Evolutionary conservation across 1,140 invertebrate genomes (phyloP), one percentile per base, ranked within the genome.

Genomic region (Elymnias hypermnestra): DNA sequence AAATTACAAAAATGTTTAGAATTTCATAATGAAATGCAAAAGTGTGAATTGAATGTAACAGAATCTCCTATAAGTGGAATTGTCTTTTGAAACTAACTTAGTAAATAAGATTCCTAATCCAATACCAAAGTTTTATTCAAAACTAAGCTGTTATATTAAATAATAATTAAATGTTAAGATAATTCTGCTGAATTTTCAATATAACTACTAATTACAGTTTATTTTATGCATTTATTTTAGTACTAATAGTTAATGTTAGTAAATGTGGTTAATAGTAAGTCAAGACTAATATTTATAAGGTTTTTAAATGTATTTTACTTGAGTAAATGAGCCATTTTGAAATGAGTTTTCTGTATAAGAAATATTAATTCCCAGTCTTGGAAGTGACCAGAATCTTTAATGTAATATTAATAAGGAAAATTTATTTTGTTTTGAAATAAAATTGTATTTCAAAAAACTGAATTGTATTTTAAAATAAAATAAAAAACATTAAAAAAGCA

Each of bases 101-200:
- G 10, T 12, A 13, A 25, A 25, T 37, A 45, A 45, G 8, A 45
- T 9, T 21, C 15, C 33, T 45, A 29, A 29, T 45, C 25, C 12
- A 22, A 46, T 46, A 39, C 44, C 44, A 46, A 46, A 46, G 44
- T 46, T 46, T 19, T 38, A 38, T 31, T 7, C 8, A 17, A 41
- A 29, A 18, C 28, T n/a, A 41, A 41, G 26, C 15, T 10, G 14
- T 28, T 19, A 13, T 38, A 29, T 44, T 15, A 28, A 2, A 8
- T 3, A 25, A 25, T 25, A 25, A 2, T 8, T 25, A 25, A 9
- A 9, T 7, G 3, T 26, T 7, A 26, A 26, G 26, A 29, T 3
- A 29, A 8, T 3, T 25, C 1, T 12, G 13, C 13, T 29, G 2
- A 29, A 29, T 29, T 12, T 29, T 12, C 4, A 29, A 29, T 29